These are phyloP conservation scores for Drosophila aff. DNA, from an alignment of 1,140 invertebrate species.

Conservation along the genomic window DNA sequence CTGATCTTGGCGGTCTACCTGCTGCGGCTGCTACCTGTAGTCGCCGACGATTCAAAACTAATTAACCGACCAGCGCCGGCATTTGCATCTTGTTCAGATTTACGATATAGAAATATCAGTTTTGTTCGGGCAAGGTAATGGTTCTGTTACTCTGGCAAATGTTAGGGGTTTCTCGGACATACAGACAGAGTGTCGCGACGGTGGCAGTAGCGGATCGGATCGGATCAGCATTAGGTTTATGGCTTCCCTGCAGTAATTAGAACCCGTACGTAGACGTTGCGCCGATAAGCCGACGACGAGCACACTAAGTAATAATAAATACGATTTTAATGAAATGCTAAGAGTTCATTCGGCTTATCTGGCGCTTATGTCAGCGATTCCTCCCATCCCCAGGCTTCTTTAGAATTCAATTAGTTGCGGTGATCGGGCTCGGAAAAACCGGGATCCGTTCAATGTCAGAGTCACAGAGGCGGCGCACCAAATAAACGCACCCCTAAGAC, in stretches of 20 bases:
- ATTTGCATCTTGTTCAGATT: constrained; percentile 51
- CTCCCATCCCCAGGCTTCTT: constrained; percentile 3
- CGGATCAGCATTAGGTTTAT: constrained; percentile 65
- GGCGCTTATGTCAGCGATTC: constrained; percentile 16
- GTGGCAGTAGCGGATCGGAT: constrained; percentile 31
- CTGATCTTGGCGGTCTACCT: constrained; percentile 25
- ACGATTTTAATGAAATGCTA: constrained; percentile 71
- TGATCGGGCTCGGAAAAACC: constrained; percentile 12
- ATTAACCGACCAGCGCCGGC: constrained; percentile 57
- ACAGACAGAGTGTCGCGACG: constrained; percentile 65
- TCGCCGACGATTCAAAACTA: constrained; percentile 65
- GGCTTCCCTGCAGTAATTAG: constrained; percentile 55
- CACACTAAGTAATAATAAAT: constrained; percentile 72
- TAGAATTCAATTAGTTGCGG: constrained; percentile 32
- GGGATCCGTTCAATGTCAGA: constrained; percentile 29
- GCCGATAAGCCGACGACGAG: constrained; percentile 57
- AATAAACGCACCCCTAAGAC: constrained; percentile 4
- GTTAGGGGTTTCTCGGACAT: constrained; percentile 13
- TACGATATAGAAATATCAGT: constrained; percentile 21
- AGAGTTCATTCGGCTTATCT: constrained; percentile 59
- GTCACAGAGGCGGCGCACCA: constrained; percentile 5
- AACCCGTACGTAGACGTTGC: constrained; percentile 25
- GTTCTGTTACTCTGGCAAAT: not conserved
- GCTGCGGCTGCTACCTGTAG: constrained; percentile 50
- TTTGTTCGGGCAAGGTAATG: not conserved